Percentiles rank a stretch among this genome's conserved stretches.
Evolutionary conservation across 2,888 invertebrate genomes (phyloP).

Genomic region (Lepidocyrtoides sp.): DNA sequence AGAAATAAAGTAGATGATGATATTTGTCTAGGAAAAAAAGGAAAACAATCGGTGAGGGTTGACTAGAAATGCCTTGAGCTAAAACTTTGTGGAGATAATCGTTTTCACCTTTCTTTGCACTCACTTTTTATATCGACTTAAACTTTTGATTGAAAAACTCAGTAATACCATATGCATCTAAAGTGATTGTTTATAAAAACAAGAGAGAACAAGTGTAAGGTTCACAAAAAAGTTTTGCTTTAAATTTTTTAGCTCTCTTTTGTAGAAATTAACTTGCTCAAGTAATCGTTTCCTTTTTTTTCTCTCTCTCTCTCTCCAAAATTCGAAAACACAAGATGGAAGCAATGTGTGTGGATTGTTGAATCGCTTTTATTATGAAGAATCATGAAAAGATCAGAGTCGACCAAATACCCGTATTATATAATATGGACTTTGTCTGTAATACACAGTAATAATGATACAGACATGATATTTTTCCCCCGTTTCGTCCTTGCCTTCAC

Average conservation of each 20-base stretch:
- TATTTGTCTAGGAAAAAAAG: not conserved
- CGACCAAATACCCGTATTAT: conserved; percentile 16
- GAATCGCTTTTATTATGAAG: not conserved
- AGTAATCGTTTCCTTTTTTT: no score
- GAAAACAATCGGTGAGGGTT: not conserved
- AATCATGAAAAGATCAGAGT: not conserved
- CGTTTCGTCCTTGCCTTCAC: not conserved
- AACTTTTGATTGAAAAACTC: conserved; percentile 23
- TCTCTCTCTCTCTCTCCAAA: no score
- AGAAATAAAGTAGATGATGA: not conserved
- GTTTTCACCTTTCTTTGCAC: not conserved
- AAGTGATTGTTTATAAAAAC: not conserved
- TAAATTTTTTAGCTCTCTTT: not conserved
- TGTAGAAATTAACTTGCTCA: no score
- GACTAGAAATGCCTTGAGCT: not conserved
- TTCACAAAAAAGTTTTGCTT: not conserved
- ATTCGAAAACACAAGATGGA: no score
- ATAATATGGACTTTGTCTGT: conserved; percentile 1
- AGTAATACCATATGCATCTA: not conserved
- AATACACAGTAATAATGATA: not conserved
- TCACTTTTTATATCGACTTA: not conserved
- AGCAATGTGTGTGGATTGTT: no score
- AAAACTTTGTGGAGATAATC: not conserved
- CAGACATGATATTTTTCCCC: not conserved
- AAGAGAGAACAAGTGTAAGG: not conserved